A percentile compares a stretch with the other conserved stretches of the same genome.
Evolutionary conservation across 1,140 invertebrate species (phyloP).

Genomic region (Drosophila lacertosa): DNA sequence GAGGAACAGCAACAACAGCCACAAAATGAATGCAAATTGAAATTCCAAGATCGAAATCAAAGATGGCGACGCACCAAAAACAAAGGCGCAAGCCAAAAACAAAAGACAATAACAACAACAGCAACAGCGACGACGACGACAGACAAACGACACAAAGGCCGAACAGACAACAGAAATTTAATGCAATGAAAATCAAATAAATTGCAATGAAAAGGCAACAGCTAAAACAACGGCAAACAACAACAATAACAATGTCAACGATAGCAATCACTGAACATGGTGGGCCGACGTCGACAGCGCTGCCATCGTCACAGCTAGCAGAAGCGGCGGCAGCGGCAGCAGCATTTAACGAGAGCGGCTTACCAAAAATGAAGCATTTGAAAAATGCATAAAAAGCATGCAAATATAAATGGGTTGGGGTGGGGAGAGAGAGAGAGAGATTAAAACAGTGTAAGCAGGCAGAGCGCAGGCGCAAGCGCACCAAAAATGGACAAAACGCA

Average conservation of each 20-base stretch:
- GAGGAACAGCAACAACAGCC: conserved; percentile 2
- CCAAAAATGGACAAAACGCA: conserved; percentile 60
- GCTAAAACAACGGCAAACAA: conserved; percentile 27
- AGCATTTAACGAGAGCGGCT: conserved; percentile 31
- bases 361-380: conserved; percentile 66
- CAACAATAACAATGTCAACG: conserved; percentile 69
- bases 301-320: conserved; percentile 1
- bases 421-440: background rate
- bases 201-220: conserved; percentile 68
- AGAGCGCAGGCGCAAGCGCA: conserved; percentile 1
- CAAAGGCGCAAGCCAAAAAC: conserved; percentile 55
- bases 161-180: conserved; percentile 54
- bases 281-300: conserved; percentile 46
- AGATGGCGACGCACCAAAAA: conserved; percentile 44
- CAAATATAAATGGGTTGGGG: conserved; percentile 40
- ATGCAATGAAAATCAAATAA: conserved; percentile 83
- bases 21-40: conserved; percentile 65
- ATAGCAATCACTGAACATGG: conserved; percentile 76
- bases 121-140: conserved; percentile 2
- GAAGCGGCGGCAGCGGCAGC: background rate
- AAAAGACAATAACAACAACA: conserved; percentile 28
- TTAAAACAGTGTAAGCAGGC: background rate
- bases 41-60: conserved; percentile 74
- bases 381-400: conserved; percentile 76
- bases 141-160: conserved; percentile 19